phyloP scores from a whole-genome alignment of 2,888 invertebrate genomes.

The Xylophagus ater region DNA sequence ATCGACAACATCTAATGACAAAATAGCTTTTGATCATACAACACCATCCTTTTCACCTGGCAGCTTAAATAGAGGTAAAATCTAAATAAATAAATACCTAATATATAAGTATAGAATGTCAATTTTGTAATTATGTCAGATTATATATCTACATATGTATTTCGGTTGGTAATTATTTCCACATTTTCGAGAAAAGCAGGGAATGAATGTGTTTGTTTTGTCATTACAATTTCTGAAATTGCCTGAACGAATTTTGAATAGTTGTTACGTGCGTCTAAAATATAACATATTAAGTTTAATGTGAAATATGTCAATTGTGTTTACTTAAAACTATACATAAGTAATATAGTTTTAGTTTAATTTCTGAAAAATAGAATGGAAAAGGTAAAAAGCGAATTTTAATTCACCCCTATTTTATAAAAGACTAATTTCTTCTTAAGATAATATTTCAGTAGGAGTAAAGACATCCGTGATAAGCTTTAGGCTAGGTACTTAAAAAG shows the following conservation, averaged over 20 bases:
- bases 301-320: too few relatives aligned
- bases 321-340: too few relatives aligned
- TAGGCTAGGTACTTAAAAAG: slow-evolving; percentile 11
- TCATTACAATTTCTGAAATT: slow-evolving; percentile 13
- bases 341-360: too few relatives aligned
- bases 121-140: too few relatives aligned
- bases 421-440: too few relatives aligned
- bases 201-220: slow-evolving; percentile 14
- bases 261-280: slow-evolving; percentile 12
- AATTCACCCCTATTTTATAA: too few relatives aligned
- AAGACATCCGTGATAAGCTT: slow-evolving; percentile 6
- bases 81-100: background rate
- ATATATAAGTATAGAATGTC: background rate
- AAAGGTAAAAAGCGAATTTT: too few relatives aligned
- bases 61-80: slow-evolving; percentile 66
- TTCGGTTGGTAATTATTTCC: slow-evolving; percentile 15
- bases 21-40: slow-evolving; percentile 21
- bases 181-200: slow-evolving; percentile 5
- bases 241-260: slow-evolving; percentile 15
- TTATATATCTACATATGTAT: too few relatives aligned
- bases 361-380: too few relatives aligned
- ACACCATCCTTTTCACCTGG: slow-evolving; percentile 61
- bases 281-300: too few relatives aligned
- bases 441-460: slow-evolving; percentile 6
- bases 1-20: slow-evolving; percentile 26